Base-by-base conservation (phyloP, 2,113 vertebrate genomes). In the Uria lomvia region DNA sequence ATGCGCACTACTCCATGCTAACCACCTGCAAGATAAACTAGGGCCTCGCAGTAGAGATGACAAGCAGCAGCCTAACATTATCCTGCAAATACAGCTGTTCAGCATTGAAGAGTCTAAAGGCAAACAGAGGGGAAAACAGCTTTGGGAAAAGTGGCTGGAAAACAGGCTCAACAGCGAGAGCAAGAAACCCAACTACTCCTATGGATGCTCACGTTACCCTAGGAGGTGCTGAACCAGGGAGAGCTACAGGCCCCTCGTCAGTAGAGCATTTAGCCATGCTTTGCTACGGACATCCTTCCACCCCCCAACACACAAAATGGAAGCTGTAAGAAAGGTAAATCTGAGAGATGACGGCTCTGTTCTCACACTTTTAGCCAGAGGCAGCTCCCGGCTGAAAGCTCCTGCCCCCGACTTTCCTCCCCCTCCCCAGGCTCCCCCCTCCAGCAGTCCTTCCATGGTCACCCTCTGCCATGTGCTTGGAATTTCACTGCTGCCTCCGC, bases 251-350 rank as follows among this genome's bases (percentile, higher is more conserved):
- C 63, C 91, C 86, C 81, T 94, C 5, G 5, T 85, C 93, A 92
- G 78, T 47, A 90, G 71, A 82, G 83, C 77, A 58, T 45, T 60
- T 65, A 85, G 93, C 90, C 87, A 88, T 85, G 86, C 93, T 92
- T 91, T 1, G 1, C 89, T 88, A 89, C 8, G 2, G 63, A 90
- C 82, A 92, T 52, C 63, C 62, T 93, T 93, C 88, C 60, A 92
- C 77, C 79, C 81, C 86, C 74, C 30, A 0, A 80, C 45, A 94
- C 96, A 92, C 67, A 91, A 91, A 95, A 93, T 83, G 93, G 92
- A 97, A 97, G 95, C 95, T 92, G 88, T 92, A 94, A 95, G 74
- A 96, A 96, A 96, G 94, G 87, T 85, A 95, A 94, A 94, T 94
- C 55, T 75, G 91, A 94, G 91, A 96, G 94, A 97, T 95, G 97